A percentile compares a stretch with the other conserved stretches of the same genome.
phyloP scores from a whole-genome alignment of 2,797 vertebrate species.

The Sebastes steindachneri region DNA sequence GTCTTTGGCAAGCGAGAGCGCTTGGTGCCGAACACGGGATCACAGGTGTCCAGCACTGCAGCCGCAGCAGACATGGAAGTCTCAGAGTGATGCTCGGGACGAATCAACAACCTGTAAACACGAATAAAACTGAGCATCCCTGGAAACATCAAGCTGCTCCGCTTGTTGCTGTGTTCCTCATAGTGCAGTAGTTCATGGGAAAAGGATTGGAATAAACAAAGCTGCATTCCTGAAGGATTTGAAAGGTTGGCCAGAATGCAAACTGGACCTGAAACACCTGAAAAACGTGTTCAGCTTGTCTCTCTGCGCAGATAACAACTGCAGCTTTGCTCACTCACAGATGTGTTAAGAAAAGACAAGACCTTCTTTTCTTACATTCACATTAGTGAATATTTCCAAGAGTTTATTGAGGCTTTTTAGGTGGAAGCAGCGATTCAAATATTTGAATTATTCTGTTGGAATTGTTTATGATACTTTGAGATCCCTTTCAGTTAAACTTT shows the following conservation, averaged over 20 bases:
- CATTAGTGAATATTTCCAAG: background rate
- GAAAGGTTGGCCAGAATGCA: background rate
- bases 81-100: slow-evolving; percentile 58
- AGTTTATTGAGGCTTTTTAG: background rate
- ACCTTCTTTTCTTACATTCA: slow-evolving; percentile 7
- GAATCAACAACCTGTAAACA: slow-evolving; percentile 2
- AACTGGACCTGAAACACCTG: background rate
- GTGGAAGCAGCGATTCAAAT: background rate
- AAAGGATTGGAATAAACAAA: background rate
- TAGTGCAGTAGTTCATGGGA: background rate
- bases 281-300: slow-evolving; percentile 1
- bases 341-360: background rate
- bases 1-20: slow-evolving; percentile 91
- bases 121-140: slow-evolving; percentile 27
- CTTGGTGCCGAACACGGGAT: slow-evolving; percentile 75
- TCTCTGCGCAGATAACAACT: background rate
- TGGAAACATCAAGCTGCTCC: background rate
- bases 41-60: slow-evolving; percentile 71
- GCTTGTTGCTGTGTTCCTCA: background rate
- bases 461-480: background rate
- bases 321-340: background rate
- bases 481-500: slow-evolving; percentile 1
- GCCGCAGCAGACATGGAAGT: slow-evolving; percentile 85
- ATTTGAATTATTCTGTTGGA: background rate
- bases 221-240: slow-evolving; percentile 1